Conservation (phyloP, 37 sponge, comb jelly and placozoan species). For the Corticium candelabrum region DNA sequence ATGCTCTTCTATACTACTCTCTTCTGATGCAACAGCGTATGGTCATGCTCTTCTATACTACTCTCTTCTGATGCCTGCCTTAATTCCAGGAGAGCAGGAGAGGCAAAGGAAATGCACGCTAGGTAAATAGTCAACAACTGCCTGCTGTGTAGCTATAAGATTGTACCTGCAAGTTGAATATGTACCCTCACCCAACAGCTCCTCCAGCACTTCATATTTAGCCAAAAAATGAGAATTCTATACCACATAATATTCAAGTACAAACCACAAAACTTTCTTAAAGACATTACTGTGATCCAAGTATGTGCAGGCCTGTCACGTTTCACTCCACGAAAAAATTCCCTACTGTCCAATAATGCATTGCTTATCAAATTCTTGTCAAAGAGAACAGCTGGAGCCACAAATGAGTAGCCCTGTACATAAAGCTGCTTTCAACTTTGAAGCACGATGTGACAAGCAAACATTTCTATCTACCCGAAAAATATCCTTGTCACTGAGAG, state of each 20-base stretch:
- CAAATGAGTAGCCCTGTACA: slow-evolving; percentile 85
- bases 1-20: no score
- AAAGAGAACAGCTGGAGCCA: slow-evolving; percentile 80
- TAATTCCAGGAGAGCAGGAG: no score
- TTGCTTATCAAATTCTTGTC: slow-evolving; percentile 36
- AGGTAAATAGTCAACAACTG: no score
- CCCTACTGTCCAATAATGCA: not conserved
- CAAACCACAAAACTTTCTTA: not conserved
- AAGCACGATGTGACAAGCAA: not conserved
- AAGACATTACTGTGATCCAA: not conserved
- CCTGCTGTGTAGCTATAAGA: no score
- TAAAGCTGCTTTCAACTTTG: not conserved
- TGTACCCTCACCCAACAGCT: slow-evolving; percentile 61
- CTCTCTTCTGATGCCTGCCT: no score
- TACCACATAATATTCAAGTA: not conserved
- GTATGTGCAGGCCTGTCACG: not conserved
- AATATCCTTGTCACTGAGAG: slow-evolving; percentile 42
- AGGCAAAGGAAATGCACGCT: no score
- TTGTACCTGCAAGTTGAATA: slow-evolving; percentile 76
- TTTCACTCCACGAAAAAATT: no score
- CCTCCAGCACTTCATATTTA: slow-evolving; percentile 51
- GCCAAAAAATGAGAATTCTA: slow-evolving; percentile 75
- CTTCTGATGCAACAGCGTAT: no score
- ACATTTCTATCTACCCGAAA: slow-evolving; percentile 47
- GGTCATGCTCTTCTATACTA: no score